Evolutionary conservation across 1,140 invertebrate species (phyloP), one percentile per base, ranked within the genome.

Genomic region (Heterodera schachtii): DNA sequence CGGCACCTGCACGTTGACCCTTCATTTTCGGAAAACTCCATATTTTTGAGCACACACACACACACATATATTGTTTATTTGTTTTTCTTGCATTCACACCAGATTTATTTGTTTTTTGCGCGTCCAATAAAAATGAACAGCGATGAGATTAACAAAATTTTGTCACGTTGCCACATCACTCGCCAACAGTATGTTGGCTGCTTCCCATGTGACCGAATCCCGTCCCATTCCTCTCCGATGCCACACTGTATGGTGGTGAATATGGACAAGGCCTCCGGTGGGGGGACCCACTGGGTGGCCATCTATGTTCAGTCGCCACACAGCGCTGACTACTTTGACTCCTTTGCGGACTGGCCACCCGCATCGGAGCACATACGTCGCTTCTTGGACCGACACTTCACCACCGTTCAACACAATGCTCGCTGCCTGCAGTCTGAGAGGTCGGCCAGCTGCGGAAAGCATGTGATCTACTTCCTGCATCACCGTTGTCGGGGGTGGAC

Each of bases 111-210:
- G 13, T 64, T 64, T 60, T 52, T 11, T 52, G 31, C 31, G 31
- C 49, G 11, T 52, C 6, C 49, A 52, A 60, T 52, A 64, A 64
- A 1, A n/a, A 78, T 78, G 76, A 52, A 78, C 76, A 78, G 3
- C 9, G 8, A 21, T 47, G 57, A 78, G 52, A 78, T 78, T 8
- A 41, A 78, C 21, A 78, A 78, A 71, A 71, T 78, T 47, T 78
- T 78, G 11, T n/a, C 4, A 4, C 41, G 76, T 19, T 21, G 44
- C 43, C 46, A 64, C 13, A 2, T 64, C 19, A 78, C 76, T 21
- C 44, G 21, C 2, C 1, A n/a, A 5, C 31, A 75, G n/a, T 78
- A 66, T 44, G 70, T 66, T 31, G 76, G 44, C 52, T 57, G 52
- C 19, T 78, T 78, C 11, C 67, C 41, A 9, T 7, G 13, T 19